Evolutionary conservation across 1,140 invertebrate species (phyloP).

Genomic region (Bombyx mandarina): DNA sequence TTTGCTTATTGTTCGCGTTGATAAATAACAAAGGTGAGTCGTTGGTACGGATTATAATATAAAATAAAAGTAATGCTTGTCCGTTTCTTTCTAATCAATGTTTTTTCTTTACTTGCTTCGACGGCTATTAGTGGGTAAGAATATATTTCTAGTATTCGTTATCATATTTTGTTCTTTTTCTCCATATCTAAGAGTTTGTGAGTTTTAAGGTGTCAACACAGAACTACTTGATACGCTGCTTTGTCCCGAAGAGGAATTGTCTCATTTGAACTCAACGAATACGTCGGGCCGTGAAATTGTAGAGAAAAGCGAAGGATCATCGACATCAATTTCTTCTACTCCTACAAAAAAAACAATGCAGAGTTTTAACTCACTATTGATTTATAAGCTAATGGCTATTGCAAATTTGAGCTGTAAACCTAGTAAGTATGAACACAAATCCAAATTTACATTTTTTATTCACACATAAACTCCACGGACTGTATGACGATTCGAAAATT

Average conservation of each 20-base stretch:
- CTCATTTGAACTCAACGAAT: constrained; percentile 11
- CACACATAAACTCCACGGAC: too few relatives aligned
- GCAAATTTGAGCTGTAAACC: constrained; percentile 82
- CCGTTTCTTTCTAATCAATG: too few relatives aligned
- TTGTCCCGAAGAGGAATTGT: constrained; percentile 38
- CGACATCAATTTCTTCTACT: constrained; percentile 7
- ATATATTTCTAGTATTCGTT: constrained; percentile 9
- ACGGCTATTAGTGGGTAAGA: constrained; percentile 58
- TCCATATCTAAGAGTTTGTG: neutral
- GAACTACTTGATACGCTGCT: constrained; percentile 53
- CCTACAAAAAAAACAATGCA: constrained; percentile 23
- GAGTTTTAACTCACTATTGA: constrained; percentile 51
- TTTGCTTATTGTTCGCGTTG: constrained; percentile 94
- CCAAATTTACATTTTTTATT: too few relatives aligned
- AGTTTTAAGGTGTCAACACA: constrained; percentile 48
- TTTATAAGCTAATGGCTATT: constrained; percentile 52
- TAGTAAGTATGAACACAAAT: constrained; percentile 63
- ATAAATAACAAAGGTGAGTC: constrained; percentile 91
- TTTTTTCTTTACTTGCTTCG: constrained; percentile 24
- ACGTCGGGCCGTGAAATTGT: constrained; percentile 1
- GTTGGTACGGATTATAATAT: neutral
- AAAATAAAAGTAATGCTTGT: neutral
- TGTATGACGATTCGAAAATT: too few relatives aligned
- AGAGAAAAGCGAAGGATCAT: constrained; percentile 5
- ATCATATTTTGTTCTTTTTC: neutral